Base-by-base conservation (phyloP, 2,888 invertebrate species). In the Dynastes maya region DNA sequence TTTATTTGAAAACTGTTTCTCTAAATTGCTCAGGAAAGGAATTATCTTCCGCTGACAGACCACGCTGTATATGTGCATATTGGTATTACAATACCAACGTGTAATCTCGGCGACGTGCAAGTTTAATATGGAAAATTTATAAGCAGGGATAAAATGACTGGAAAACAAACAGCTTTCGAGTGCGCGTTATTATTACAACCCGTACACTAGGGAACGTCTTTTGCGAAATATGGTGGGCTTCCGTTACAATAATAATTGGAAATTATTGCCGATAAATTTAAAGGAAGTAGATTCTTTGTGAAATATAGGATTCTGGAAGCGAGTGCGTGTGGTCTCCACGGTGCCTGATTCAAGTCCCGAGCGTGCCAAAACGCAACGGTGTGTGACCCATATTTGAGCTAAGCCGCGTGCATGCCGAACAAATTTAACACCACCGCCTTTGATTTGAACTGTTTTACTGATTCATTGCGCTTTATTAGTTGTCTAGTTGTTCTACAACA, bases 381-480 rank as follows among this genome's bases (percentile, higher is more conserved):
- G 85, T 86, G 87, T 85, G 85, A 87, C 87, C 85, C 84, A 83
- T 85, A 84, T 83, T 82, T 82, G 85, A 85, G 84, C 85, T 51
- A 27, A 13, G 51, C 68, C 51, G 68, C 68, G 85, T 86, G 85
- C 84, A 84, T 86, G 85, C 83, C 85, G 86, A 86, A 86, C 86
- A 86, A 85, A 86, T 86, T 86, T 86, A 86, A 86, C 86, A 86
- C 86, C 83, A 84, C 82, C 83, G 85, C 84, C 84, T 85, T 86
- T 86, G 85, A 85, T 85, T 85, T 84, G 79, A 80, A 81, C 82
- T 82, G 83, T 85, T 86, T 85, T 84, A 84, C 84, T 84, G 85
- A 85, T 85, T 85, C 86, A 85, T 85, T 84, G 84, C 82, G 82
- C 85, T 84, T 86, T 86, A 85, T 86, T 86, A 84, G 83, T 80